Base-by-base conservation (phyloP, 2,113 vertebrate genomes). In the Campylorhamphus procurvoides region DNA sequence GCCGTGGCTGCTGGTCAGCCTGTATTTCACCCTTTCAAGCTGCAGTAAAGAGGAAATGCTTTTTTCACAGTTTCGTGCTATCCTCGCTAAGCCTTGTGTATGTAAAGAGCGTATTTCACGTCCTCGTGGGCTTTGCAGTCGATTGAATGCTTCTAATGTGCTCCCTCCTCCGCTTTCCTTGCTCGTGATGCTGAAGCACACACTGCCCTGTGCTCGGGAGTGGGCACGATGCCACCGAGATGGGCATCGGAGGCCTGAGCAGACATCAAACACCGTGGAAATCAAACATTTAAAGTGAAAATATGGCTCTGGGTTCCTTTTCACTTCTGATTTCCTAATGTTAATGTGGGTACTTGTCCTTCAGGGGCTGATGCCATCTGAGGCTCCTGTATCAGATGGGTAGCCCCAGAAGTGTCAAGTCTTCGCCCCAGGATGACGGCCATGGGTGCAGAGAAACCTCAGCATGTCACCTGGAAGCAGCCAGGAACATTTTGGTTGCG, bases 401-500 rank as follows among this genome's bases (percentile, higher is more conserved):
- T 1, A 62, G 37, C 42, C 68, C 47, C 12, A 22, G 29, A 24
- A 46, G 39, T 46, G 24, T 12, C 0, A 9, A 33, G n/a, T 0
- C 0, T 18, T 64, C 44, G 33, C 31, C 10, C 12, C 53, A 25
- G 68, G 67, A 16, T 7, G 2, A 5, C 0, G 1, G 37, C 28
- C 6, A 1, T 0, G 40, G 50, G 7, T 15, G 18, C 49, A 40
- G 62, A 60, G 87, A 28, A 53, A 23, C 42, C 76, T 40, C 86
- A 66, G 80, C 40, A 10, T 1, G 0, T 40, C 24, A 0, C 33
- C 25, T 0, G 3, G 66, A 50, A 87, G 4, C 19, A n/a, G 10
- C 13, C 6, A 1, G 64, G 19, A 58, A 23, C 7, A 1, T 24
- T 29, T 31, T 23, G 40, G 37, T 24, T 56, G 49, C 0, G 0